Conservation (phyloP, 2,113 vertebrate species). For the Tragelaphus buxtoni region DNA sequence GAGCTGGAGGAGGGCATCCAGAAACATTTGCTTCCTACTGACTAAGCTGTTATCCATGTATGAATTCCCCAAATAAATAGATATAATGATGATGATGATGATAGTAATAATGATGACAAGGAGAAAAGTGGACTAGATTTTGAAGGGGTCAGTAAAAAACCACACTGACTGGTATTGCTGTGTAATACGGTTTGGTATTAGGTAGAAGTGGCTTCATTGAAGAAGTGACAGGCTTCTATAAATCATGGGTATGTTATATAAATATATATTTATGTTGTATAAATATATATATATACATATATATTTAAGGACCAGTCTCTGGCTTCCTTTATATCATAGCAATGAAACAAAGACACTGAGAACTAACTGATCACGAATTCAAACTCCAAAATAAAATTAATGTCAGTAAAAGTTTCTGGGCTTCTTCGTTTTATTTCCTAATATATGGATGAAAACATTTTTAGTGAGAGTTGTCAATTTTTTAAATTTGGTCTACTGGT, state of each 20-base stretch:
- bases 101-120: background rate
- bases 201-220: background rate
- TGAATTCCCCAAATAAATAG: background rate
- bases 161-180: background rate
- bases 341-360: background rate
- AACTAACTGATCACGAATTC: background rate
- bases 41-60: background rate
- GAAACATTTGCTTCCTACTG: background rate
- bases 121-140: background rate
- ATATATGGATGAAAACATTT: background rate
- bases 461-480: background rate
- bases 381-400: conserved; percentile 10
- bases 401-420: background rate
- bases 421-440: conserved; percentile 22
- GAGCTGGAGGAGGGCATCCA: background rate
- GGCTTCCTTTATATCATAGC: background rate
- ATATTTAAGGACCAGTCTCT: background rate
- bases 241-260: background rate
- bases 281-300: background rate
- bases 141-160: background rate
- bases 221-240: background rate
- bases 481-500: background rate
- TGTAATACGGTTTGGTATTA: background rate
- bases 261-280: background rate
- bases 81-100: background rate